Evolutionary conservation across 2,888 invertebrate species (phyloP).

Genomic region (Morpho achilles): DNA sequence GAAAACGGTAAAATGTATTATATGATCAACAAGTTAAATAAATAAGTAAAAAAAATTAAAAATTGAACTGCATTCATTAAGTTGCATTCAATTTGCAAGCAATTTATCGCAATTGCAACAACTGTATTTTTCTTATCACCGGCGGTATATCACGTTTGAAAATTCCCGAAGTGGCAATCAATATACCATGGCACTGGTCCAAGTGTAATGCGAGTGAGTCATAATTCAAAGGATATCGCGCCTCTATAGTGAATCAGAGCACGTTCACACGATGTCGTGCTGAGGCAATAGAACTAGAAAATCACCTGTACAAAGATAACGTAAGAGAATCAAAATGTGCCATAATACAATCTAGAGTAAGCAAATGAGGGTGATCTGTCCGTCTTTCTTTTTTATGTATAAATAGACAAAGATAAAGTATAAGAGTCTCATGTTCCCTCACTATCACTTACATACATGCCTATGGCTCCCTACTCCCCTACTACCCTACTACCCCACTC

Average conservation of each 20-base stretch:
- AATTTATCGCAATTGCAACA: conserved; percentile 22
- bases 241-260: conserved; percentile 22
- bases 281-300: neutral
- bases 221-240: conserved; percentile 34
- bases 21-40: no score
- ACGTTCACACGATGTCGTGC: conserved; percentile 16
- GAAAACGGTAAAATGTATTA: no score
- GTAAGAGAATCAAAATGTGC: no score
- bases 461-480: no score
- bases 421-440: no score
- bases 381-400: no score
- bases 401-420: no score
- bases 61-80: conserved; percentile 5
- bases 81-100: conserved; percentile 22
- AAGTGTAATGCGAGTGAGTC: conserved; percentile 35
- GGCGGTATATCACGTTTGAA: conserved; percentile 25
- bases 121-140: conserved; percentile 26
- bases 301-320: neutral
- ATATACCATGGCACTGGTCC: conserved; percentile 36
- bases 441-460: no score
- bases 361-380: no score
- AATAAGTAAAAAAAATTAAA: neutral
- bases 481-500: no score
- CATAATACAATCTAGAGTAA: no score
- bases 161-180: conserved; percentile 34